A percentile compares a stretch with the other conserved stretches of the same genome.
Conservation (phyloP, 2,113 vertebrate genomes). For the Donacobius atricapilla region DNA sequence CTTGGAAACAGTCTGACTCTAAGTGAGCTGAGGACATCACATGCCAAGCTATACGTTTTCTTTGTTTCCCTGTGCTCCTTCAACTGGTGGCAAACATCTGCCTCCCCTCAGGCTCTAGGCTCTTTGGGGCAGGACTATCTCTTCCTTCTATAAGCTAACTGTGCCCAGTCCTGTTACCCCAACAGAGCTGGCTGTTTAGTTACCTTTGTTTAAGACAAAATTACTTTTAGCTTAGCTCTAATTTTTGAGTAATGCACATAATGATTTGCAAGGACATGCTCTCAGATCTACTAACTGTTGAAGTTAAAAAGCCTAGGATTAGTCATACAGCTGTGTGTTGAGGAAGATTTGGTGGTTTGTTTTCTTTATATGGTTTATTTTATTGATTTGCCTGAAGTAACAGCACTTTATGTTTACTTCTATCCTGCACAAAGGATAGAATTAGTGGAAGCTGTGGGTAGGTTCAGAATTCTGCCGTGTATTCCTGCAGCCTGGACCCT, state of each 20-base stretch:
- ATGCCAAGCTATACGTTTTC: neutral
- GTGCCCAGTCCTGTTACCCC: neutral
- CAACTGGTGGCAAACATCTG: neutral
- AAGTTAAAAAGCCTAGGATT: neutral
- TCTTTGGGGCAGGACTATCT: neutral
- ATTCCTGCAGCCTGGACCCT: neutral
- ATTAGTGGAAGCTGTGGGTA: neutral
- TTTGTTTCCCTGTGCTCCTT: neutral
- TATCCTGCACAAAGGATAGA: neutral
- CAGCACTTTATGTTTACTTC: neutral
- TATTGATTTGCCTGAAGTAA: neutral
- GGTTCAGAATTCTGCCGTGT: neutral
- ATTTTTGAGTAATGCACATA: neutral
- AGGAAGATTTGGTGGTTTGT: neutral
- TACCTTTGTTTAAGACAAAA: neutral
- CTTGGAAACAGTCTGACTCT: constrained; percentile 14
- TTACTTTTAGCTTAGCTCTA: neutral
- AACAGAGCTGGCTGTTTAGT: neutral
- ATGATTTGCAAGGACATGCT: neutral
- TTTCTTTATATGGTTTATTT: neutral
- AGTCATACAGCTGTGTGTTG: neutral
- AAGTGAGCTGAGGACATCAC: neutral
- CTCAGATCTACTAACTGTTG: neutral
- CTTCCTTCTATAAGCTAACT: neutral
- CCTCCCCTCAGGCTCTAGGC: neutral